These are phyloP conservation scores for Parauchenoglanis ngamensis DNA, from an alignment of 2,797 vertebrate genomes.

Conservation along the genomic window DNA sequence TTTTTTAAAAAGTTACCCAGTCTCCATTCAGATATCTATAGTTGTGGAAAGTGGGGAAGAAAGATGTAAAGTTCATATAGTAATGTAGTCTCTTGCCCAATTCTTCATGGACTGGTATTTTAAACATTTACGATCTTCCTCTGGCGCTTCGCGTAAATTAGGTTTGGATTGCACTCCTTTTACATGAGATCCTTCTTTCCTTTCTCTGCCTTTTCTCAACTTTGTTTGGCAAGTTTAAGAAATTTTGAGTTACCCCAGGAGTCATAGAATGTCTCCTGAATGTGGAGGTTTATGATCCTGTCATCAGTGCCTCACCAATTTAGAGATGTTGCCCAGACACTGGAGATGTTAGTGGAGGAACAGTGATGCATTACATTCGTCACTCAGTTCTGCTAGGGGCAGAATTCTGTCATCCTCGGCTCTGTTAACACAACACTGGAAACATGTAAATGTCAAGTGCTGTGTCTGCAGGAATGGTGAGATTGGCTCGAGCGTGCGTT, in stretches of 20 bases:
- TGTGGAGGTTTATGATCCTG: constrained; percentile 14
- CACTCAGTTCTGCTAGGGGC: constrained; percentile 1
- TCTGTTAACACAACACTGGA: constrained; percentile 13
- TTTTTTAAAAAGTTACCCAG: no score
- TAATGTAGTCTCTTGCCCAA: not conserved
- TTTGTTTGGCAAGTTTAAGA: constrained; percentile 27
- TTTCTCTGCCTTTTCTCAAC: constrained; percentile 5
- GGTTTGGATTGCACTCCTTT: not conserved
- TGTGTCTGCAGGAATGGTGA: constrained; percentile 22
- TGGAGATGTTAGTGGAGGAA: constrained; percentile 11
- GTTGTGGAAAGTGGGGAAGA: not conserved
- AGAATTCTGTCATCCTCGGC: not conserved
- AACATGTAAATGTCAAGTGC: constrained; percentile 24
- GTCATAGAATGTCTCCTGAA: constrained; percentile 4
- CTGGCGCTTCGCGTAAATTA: not conserved
- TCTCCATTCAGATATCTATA: not conserved
- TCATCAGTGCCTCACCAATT: not conserved
- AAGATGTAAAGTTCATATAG: not conserved
- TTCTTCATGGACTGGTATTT: constrained; percentile 1
- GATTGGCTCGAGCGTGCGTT: constrained; percentile 13
- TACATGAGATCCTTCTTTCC: not conserved
- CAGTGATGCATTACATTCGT: constrained; percentile 22
- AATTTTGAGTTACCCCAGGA: constrained; percentile 12
- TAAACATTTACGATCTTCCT: not conserved
- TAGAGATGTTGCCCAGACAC: constrained; percentile 27